A percentile compares a stretch with the other conserved stretches of the same genome.
These are phyloP conservation scores for Plutella xylostella DNA, from an alignment of 2,888 invertebrate genomes.

Conservation along the genomic window DNA sequence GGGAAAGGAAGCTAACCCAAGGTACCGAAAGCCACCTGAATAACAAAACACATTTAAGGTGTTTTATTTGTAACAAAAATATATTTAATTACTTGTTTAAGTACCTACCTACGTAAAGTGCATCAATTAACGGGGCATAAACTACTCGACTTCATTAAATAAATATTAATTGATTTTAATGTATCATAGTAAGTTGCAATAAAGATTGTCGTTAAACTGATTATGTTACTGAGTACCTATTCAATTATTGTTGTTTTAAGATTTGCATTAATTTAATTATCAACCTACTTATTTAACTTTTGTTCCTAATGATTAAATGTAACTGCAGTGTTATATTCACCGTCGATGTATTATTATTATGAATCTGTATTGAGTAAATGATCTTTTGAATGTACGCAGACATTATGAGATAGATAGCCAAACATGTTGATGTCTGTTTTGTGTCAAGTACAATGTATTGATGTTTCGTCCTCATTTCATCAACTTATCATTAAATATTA, in stretches of 20 bases:
- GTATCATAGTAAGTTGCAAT: neutral
- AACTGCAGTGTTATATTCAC: constrained; percentile 13
- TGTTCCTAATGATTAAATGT: neutral
- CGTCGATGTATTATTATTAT: constrained; percentile 3
- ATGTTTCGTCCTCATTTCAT: neutral
- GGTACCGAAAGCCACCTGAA: too few relatives aligned
- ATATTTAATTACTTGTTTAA: too few relatives aligned
- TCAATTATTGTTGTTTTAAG: constrained; percentile 21
- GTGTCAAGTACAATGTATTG: constrained; percentile 33
- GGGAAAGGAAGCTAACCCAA: too few relatives aligned
- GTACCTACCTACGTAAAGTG: too few relatives aligned
- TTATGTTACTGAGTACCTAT: constrained; percentile 29
- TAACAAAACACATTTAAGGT: too few relatives aligned
- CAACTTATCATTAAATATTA: neutral
- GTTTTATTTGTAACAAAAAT: too few relatives aligned
- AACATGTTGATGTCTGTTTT: constrained; percentile 15
- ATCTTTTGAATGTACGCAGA: constrained; percentile 10
- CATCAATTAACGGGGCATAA: too few relatives aligned
- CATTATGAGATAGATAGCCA: constrained; percentile 15
- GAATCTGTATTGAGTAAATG: constrained; percentile 2
- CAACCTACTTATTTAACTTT: constrained; percentile 7
- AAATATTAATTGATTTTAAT: too few relatives aligned
- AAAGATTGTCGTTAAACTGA: constrained; percentile 26
- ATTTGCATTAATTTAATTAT: neutral
- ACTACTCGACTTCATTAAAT: too few relatives aligned